These are phyloP conservation scores for Apotomis betuletana DNA, from an alignment of 2,888 invertebrate species.

Conservation along the genomic window DNA sequence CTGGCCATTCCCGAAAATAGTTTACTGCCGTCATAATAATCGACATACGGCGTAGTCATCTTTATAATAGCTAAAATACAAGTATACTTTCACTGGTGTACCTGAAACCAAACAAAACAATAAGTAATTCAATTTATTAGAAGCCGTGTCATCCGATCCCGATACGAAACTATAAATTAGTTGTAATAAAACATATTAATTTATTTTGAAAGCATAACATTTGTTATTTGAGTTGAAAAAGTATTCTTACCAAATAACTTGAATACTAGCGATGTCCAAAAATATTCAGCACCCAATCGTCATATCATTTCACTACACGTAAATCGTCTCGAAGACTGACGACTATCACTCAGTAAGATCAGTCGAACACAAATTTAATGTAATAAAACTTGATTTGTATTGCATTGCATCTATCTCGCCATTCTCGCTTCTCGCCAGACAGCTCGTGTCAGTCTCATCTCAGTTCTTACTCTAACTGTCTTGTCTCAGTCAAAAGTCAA, in stretches of 20 bases:
- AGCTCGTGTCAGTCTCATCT: not conserved
- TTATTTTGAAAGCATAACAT: not conserved
- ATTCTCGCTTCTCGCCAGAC: not conserved
- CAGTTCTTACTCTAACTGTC: too few species aligned
- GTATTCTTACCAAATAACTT: constrained; percentile 21
- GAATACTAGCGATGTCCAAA: not conserved
- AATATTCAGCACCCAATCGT: not conserved
- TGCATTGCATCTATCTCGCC: not conserved
- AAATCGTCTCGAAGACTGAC: not conserved
- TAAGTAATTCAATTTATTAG: not conserved
- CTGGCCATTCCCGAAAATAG: constrained; percentile 87
- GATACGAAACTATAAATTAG: not conserved
- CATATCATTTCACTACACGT: constrained; percentile 7
- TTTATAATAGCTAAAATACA: constrained; percentile 32
- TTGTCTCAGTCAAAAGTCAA: too few species aligned
- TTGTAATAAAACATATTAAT: not conserved
- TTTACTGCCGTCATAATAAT: constrained; percentile 88
- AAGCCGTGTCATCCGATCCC: constrained; percentile 3
- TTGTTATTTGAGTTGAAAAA: not conserved
- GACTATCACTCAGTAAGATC: constrained; percentile 14
- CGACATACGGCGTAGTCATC: constrained; percentile 65
- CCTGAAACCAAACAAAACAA: constrained; percentile 32
- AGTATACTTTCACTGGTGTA: constrained; percentile 24
- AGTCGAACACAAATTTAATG: constrained; percentile 10
- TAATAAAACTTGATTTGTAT: constrained; percentile 9